Conservation (phyloP, 2,888 invertebrate genomes). For the Tipula confusa region DNA sequence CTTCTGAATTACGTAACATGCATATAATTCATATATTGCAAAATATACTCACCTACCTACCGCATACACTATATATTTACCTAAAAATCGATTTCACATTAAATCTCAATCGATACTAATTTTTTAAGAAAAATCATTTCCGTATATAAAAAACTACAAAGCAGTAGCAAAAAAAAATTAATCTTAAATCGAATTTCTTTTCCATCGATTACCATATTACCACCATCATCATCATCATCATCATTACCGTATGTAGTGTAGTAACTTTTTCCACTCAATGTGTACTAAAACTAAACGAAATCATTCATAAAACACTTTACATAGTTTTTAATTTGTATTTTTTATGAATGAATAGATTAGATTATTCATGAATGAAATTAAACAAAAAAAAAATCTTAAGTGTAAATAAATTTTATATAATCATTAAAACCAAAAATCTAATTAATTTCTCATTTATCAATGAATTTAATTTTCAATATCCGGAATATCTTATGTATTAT, state of each 20-base stretch:
- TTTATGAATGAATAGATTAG: slow-evolving; percentile 15
- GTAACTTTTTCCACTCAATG: neutral
- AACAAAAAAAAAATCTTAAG: neutral
- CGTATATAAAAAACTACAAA: neutral
- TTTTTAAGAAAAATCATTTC: neutral
- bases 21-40: neutral
- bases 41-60: neutral
- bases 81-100: neutral
- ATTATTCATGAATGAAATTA: slow-evolving; percentile 3
- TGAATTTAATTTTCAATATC: slow-evolving; percentile 12
- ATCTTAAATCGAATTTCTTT: neutral
- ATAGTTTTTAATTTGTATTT: neutral
- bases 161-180: neutral
- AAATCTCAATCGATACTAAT: neutral
- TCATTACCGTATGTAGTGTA: neutral
- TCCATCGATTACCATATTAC: neutral
- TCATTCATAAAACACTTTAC: neutral
- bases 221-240: neutral
- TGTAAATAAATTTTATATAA: slow-evolving; percentile 7
- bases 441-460: slow-evolving; percentile 20
- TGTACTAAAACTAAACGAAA: neutral
- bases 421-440: neutral
- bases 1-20: neutral
- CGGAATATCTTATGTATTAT: neutral
- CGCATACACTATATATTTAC: neutral